Base-by-base conservation (phyloP, 1,140 invertebrate species). In the Holcopasites calliopsidis region DNA sequence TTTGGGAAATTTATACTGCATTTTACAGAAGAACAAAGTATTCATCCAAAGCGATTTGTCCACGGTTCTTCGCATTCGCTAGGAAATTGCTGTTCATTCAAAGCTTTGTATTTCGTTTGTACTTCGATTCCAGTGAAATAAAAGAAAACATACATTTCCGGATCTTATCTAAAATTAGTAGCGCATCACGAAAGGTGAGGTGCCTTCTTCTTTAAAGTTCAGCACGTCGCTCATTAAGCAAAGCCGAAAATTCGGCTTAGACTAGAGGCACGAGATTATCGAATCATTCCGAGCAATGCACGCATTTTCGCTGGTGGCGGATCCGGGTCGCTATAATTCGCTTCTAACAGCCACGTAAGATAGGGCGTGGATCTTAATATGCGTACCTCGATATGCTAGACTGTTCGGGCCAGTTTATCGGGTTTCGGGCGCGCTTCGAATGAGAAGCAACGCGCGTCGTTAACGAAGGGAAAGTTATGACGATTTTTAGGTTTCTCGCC, bases 381-480 rank as follows among this genome's bases (percentile, higher is more conserved):
- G 79, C 81, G 72, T 76, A 72, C 54, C 81, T 58, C 35, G 65
- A 38, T 65, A 65, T 21, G 38, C 13, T 50, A 11, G 62, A 52
- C 61, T 40, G 55, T 65, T 40, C n/a, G n/a, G 71, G 3, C 35
- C 33, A 5, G 55, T 71, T 44, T 71, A 71, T 62, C 42, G 26
- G 21, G 40, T 77, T 42, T 35, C 10, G 44, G 28, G 60, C 52
- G n/a, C 70, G 60, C 40, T 40, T 61, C 50, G 76, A 83, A 83
- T 83, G 66, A 83, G 50, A 50, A 83, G 60, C 52, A 40, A 49
- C 26, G 11, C 33, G 31, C 44, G 64, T 11, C 18, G 40, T 35
- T 60, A 52, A 28, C 65, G 72, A 65, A 70, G 78, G 79, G 80
- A 83, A 83, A 83, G 80, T 83, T 80, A 82, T 76, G 80, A 80